Evolutionary conservation across 2,797 vertebrate species (phyloP).

Genomic region (Acanthopagrus latus): DNA sequence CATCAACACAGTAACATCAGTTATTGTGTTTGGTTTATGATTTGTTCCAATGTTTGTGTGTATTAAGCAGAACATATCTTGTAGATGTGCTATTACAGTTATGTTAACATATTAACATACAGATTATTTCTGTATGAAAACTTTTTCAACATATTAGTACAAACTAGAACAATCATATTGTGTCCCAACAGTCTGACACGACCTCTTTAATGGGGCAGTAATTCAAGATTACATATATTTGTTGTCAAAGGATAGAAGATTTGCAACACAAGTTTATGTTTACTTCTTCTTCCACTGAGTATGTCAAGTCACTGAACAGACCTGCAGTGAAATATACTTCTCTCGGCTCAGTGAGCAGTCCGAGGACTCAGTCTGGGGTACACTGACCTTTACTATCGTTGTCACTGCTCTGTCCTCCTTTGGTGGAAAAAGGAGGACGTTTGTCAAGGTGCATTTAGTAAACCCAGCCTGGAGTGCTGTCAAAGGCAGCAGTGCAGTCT

Average conservation of each 20-base stretch:
- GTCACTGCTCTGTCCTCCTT: background rate
- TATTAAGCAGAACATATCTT: background rate
- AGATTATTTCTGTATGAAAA: background rate
- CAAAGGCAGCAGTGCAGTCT: constrained; percentile 9
- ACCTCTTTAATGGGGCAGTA: background rate
- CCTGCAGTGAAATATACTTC: background rate
- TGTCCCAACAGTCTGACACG: background rate
- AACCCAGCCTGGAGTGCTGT: background rate
- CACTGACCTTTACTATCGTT: background rate
- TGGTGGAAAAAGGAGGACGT: background rate
- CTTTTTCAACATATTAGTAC: background rate
- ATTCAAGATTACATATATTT: background rate
- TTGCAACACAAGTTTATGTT: background rate
- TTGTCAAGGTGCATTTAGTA: constrained; percentile 30
- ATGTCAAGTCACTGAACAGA: background rate
- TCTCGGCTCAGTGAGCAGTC: background rate
- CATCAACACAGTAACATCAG: background rate
- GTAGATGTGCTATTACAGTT: background rate
- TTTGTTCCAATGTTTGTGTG: background rate
- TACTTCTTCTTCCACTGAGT: background rate
- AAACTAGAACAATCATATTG: background rate
- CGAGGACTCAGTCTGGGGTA: background rate
- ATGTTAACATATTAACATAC: background rate
- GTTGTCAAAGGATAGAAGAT: background rate
- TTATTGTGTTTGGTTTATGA: background rate